phyloP scores from a whole-genome alignment of 2,888 invertebrate species.

The Erynnis tages region DNA sequence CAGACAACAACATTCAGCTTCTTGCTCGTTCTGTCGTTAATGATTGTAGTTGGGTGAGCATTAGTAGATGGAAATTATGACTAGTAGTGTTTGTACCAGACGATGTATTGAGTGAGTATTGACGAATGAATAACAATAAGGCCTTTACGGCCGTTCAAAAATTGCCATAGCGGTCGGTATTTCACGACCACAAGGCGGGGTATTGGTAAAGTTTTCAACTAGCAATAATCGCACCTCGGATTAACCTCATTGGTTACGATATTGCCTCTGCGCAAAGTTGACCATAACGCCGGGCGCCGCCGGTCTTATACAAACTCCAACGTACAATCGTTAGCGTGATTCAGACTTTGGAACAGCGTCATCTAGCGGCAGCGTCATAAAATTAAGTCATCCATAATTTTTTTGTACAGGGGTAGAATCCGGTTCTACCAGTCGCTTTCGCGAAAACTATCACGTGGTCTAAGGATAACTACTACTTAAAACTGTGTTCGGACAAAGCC shows the following conservation, averaged over 20 bases:
- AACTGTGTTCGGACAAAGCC: no score
- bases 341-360: constrained; percentile 42
- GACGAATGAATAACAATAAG: constrained; percentile 96
- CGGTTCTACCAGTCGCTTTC: no score
- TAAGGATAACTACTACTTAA: no score
- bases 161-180: constrained; percentile 76
- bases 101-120: constrained; percentile 88
- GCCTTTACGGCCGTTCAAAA: constrained; percentile 80
- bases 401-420: no score
- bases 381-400: no score
- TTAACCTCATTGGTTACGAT: constrained; percentile 93
- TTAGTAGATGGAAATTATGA: no score
- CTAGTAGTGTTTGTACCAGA: constrained; percentile 54
- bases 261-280: constrained; percentile 95
- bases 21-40: no score
- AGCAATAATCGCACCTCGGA: constrained; percentile 94
- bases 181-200: constrained; percentile 77
- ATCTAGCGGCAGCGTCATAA: background rate
- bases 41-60: no score
- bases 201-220: constrained; percentile 92
- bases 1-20: no score
- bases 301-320: constrained; percentile 7
- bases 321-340: constrained; percentile 47
- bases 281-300: constrained; percentile 31
- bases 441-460: no score